Conservation (phyloP, 2,113 vertebrate species). For the Vimba vimba region DNA sequence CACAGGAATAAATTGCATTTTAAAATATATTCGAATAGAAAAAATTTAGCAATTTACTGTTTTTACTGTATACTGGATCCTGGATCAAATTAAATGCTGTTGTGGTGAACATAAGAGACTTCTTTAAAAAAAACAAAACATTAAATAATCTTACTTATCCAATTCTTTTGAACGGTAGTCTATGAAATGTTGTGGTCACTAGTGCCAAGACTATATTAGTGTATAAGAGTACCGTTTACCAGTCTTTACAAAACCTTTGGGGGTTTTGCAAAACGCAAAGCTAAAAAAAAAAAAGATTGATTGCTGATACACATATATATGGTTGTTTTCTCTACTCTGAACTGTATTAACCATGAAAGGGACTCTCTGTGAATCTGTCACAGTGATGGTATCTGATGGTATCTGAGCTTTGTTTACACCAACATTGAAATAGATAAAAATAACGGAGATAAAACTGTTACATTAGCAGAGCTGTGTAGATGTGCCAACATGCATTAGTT, state of each 20-base stretch:
- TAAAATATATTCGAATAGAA: not conserved
- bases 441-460: not conserved
- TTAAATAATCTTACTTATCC: not conserved
- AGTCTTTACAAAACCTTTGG: not conserved
- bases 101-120: not conserved
- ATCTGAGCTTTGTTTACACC: slow-evolving; percentile 34
- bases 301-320: not conserved
- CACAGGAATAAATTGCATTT: not conserved
- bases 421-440: not conserved
- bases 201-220: slow-evolving; percentile 41
- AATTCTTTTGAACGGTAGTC: not conserved
- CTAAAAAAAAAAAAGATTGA: not conserved
- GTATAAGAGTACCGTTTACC: slow-evolving; percentile 1
- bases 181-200: slow-evolving; percentile 15
- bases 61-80: not conserved
- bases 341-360: slow-evolving; percentile 8
- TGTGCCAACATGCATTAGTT: slow-evolving; percentile 33
- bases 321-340: not conserved
- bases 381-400: slow-evolving; percentile 7
- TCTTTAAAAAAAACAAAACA: not conserved
- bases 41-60: not conserved
- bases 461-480: slow-evolving; percentile 22
- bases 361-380: not conserved
- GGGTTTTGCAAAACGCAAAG: not conserved
- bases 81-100: not conserved